phyloP scores from a whole-genome alignment of 2,113 vertebrate species.

The Mus spicilegus region DNA sequence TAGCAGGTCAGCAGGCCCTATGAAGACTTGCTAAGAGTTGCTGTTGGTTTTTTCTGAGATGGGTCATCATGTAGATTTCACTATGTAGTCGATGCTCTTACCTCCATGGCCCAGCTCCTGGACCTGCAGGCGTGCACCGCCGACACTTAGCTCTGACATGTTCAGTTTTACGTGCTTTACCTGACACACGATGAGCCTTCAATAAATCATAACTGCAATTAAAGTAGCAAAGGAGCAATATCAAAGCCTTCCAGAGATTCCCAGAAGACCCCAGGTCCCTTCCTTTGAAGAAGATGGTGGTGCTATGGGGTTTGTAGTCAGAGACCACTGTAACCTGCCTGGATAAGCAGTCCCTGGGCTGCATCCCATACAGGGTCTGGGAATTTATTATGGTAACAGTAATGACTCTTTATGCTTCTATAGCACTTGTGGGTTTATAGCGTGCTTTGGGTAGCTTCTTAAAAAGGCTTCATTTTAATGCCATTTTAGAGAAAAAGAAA shows the following conservation, averaged over 20 bases:
- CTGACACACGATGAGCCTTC: background rate
- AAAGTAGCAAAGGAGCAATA: background rate
- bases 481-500: background rate
- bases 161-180: background rate
- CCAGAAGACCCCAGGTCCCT: background rate
- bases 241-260: background rate
- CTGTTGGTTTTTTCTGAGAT: background rate
- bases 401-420: background rate
- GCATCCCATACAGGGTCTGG: fast-evolving
- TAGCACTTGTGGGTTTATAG: background rate
- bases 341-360: background rate
- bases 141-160: background rate
- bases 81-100: background rate
- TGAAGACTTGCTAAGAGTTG: background rate
- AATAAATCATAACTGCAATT: background rate
- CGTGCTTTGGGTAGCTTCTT: background rate
- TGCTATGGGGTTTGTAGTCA: background rate
- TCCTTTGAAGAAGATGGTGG: background rate
- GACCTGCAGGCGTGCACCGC: too few species aligned
- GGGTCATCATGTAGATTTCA: background rate
- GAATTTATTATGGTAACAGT: background rate
- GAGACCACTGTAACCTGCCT: background rate
- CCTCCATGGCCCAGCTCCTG: too few species aligned
- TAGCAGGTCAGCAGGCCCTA: background rate
- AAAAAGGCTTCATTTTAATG: background rate